phyloP scores from a whole-genome alignment of 2,113 vertebrate species.

The Hucho hucho region DNA sequence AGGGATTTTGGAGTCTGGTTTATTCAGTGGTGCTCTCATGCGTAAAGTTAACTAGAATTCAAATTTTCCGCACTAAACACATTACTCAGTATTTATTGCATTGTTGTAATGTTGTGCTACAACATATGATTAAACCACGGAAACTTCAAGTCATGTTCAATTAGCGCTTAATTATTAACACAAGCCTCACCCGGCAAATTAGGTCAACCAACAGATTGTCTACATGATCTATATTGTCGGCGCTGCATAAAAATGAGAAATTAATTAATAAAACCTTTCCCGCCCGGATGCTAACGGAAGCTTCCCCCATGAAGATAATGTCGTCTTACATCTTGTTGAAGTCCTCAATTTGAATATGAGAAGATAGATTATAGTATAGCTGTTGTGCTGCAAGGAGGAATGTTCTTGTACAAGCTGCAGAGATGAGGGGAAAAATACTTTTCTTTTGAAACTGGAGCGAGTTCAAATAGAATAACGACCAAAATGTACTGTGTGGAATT shows the following conservation, averaged over 20 bases:
- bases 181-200: background rate
- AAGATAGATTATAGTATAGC: constrained; percentile 5
- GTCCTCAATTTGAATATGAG: constrained; percentile 2
- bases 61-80: background rate
- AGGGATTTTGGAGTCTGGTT: constrained; percentile 14
- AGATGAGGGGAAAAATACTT: background rate
- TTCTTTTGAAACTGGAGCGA: background rate
- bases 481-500: constrained; percentile 13
- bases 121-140: background rate
- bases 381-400: background rate
- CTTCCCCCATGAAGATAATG: constrained; percentile 3
- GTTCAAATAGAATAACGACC: constrained; percentile 2
- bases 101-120: constrained; percentile 18
- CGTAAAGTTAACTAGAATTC: background rate
- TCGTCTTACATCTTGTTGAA: constrained; percentile 4
- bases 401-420: background rate
- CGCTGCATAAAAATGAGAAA: background rate
- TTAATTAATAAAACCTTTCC: constrained; percentile 2
- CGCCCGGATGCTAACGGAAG: background rate
- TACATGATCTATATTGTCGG: constrained; percentile 13
- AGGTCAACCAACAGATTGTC: constrained; percentile 13
- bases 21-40: background rate
- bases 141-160: background rate
- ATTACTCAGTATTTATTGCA: constrained; percentile 20
- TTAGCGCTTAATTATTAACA: background rate